A percentile compares a stretch with the other conserved stretches of the same genome.
Conservation (phyloP, 2,113 vertebrate species). For the Epinephelus fuscoguttatus region DNA sequence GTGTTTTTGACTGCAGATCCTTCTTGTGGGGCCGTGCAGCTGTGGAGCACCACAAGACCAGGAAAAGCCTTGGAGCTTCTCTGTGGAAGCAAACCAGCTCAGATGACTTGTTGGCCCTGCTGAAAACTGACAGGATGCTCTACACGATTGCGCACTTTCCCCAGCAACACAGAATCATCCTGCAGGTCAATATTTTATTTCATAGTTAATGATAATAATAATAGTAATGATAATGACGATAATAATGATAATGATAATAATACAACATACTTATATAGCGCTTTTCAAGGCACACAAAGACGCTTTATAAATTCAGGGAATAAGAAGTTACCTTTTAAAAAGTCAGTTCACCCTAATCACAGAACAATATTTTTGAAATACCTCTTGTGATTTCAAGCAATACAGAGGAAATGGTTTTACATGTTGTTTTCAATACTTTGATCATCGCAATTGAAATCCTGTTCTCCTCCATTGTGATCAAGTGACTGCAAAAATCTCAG, state of each 20-base stretch:
- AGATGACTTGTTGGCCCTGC: slow-evolving; percentile 90
- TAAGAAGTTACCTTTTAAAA: neutral
- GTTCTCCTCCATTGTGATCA: neutral
- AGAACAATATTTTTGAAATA: neutral
- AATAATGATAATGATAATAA: too few species aligned
- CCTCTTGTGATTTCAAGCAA: neutral
- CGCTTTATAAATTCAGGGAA: too few species aligned
- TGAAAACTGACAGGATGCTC: slow-evolving; percentile 88
- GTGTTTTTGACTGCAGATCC: slow-evolving; percentile 80
- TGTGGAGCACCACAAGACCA: slow-evolving; percentile 93
- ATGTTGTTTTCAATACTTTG: neutral
- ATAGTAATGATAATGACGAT: neutral
- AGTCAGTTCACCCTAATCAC: neutral
- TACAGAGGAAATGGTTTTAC: neutral
- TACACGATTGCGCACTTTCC: slow-evolving; percentile 90
- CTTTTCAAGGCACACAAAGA: too few species aligned
- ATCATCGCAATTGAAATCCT: neutral
- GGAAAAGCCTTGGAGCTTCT: slow-evolving; percentile 91
- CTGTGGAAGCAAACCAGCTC: slow-evolving; percentile 94
- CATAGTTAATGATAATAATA: neutral
- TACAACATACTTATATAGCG: too few species aligned
- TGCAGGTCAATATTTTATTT: slow-evolving; percentile 70
- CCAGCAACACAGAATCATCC: slow-evolving; percentile 87
- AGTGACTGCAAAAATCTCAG: neutral
- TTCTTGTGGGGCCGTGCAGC: slow-evolving; percentile 93